phyloP scores from a whole-genome alignment of 2,797 vertebrate genomes.

The Anomalospiza imberbis region DNA sequence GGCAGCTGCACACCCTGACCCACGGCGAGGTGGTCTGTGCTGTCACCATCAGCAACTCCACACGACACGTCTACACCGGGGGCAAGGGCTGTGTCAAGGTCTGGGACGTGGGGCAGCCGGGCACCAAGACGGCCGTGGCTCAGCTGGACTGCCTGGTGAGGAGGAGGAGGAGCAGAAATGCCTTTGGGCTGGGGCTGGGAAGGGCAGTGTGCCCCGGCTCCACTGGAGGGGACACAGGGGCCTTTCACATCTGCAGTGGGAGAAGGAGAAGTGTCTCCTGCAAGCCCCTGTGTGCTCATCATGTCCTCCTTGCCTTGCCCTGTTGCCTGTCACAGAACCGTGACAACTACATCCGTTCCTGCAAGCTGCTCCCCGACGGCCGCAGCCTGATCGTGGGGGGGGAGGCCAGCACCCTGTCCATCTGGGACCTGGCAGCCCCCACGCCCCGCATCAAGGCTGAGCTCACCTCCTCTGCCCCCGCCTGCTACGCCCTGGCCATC shows the following conservation, averaged over 20 bases:
- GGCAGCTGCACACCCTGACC: conserved; percentile 79
- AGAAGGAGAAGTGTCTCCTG: background rate
- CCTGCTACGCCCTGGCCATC: conserved; percentile 81
- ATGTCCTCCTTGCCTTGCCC: background rate
- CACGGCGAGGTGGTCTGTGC: conserved; percentile 84
- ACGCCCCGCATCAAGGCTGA: conserved; percentile 83
- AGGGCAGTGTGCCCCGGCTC: background rate
- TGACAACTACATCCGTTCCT: conserved; percentile 83
- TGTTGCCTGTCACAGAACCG: conserved; percentile 65
- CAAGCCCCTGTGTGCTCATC: background rate
- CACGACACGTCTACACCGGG: conserved; percentile 80
- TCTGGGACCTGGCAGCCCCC: conserved; percentile 82
- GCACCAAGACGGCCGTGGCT: conserved; percentile 52
- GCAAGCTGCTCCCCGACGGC: conserved; percentile 81
- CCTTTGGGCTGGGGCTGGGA: no score
- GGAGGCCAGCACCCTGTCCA: conserved; percentile 82
- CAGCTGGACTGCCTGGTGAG: conserved; percentile 78
- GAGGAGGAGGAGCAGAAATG: background rate
- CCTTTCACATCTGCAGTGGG: background rate
- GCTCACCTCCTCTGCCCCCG: conserved; percentile 80
- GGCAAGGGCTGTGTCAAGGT: conserved; percentile 87
- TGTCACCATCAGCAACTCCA: conserved; percentile 82
- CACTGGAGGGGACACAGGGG: background rate
- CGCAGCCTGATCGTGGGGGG: conserved; percentile 81
- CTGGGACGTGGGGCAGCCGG: conserved; percentile 81